These are phyloP conservation scores for Tetranychus truncatus DNA, from an alignment of 2,888 invertebrate genomes.

Conservation along the genomic window DNA sequence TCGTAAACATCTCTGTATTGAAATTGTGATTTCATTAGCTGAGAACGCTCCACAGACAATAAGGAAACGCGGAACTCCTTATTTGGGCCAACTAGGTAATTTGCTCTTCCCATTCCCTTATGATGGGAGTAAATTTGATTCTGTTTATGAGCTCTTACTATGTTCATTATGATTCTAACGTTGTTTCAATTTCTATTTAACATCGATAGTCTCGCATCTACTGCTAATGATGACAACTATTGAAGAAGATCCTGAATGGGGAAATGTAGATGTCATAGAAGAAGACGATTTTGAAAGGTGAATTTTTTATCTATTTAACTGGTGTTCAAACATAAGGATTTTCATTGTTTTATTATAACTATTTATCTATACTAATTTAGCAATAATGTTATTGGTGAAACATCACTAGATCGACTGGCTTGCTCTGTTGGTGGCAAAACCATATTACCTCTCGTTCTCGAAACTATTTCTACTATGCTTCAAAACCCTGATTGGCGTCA, in stretches of 20 bases:
- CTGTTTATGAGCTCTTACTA: neutral
- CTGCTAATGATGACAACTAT: constrained; percentile 86
- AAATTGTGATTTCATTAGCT: constrained; percentile 61
- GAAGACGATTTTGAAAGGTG: constrained; percentile 68
- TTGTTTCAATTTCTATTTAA: constrained; percentile 29
- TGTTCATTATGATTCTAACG: constrained; percentile 8
- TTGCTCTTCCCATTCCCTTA: constrained; percentile 13
- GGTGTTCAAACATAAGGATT: constrained; percentile 12
- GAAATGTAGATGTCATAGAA: constrained; percentile 46
- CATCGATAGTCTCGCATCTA: constrained; percentile 49
- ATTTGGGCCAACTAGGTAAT: constrained; percentile 44
- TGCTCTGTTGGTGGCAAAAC: constrained; percentile 86
- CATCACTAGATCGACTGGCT: constrained; percentile 86
- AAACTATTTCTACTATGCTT: constrained; percentile 69
- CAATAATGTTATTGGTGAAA: constrained; percentile 86
- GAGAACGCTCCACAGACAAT: constrained; percentile 94
- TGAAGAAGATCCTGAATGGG: constrained; percentile 78
- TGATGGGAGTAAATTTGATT: neutral
- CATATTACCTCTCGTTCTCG: constrained; percentile 70
- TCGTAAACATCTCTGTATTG: constrained; percentile 74
- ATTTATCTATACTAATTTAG: constrained; percentile 35
- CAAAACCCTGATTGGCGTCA: constrained; percentile 36
- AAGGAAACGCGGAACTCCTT: constrained; percentile 68
- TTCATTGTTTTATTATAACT: neutral
- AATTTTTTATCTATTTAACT: neutral